Percentiles rank a stretch among this genome's conserved stretches.
These are phyloP conservation scores for Microcaecilia unicolor DNA, from an alignment of 2,797 vertebrate genomes.

Conservation along the genomic window DNA sequence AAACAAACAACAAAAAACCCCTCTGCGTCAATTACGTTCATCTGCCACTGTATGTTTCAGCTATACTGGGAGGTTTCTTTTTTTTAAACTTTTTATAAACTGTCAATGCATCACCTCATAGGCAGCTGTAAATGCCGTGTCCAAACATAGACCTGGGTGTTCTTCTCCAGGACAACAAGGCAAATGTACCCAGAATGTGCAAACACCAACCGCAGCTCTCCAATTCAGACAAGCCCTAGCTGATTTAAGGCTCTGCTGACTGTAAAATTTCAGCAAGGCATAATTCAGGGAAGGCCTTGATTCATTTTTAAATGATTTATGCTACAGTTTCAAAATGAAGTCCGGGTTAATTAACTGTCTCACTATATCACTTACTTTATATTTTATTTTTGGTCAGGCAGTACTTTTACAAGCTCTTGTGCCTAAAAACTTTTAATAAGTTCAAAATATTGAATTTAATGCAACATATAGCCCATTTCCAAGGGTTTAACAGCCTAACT, in stretches of 20 bases:
- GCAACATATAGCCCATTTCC: too few species aligned
- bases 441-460: too few species aligned
- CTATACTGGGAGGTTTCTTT: constrained; percentile 23
- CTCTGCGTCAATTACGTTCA: constrained; percentile 3
- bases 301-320: constrained; percentile 42
- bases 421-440: background rate
- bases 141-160: background rate
- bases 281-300: constrained; percentile 31
- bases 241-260: constrained; percentile 39
- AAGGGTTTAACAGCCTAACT: too few species aligned
- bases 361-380: constrained; percentile 12
- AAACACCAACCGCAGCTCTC: constrained; percentile 18
- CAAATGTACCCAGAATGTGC: constrained; percentile 4
- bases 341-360: constrained; percentile 41
- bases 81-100: constrained; percentile 34
- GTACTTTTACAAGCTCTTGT: constrained; percentile 15
- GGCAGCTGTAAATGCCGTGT: constrained; percentile 23
- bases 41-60: constrained; percentile 18
- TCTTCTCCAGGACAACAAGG: constrained; percentile 3
- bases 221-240: constrained; percentile 6
- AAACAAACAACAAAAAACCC: constrained; percentile 15
- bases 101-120: constrained; percentile 26
- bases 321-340: constrained; percentile 25
- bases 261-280: constrained; percentile 13
- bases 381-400: background rate